These are phyloP conservation scores for Ochropacha duplaris DNA, from an alignment of 2,888 invertebrate species.

Conservation along the genomic window DNA sequence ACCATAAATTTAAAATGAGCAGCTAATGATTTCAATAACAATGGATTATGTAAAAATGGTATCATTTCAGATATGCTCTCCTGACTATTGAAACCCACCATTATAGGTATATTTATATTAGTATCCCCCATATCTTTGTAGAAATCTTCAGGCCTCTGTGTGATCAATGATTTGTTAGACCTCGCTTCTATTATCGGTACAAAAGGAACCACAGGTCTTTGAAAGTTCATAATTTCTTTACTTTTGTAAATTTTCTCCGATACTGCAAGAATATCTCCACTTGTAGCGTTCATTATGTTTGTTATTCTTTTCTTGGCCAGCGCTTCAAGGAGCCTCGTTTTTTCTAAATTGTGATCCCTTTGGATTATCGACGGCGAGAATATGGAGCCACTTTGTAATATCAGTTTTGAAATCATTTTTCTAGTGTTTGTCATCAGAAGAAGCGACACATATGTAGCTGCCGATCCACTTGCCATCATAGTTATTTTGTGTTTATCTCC, in stretches of 20 bases:
- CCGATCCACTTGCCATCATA: conserved; percentile 70
- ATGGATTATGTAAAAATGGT: conserved; percentile 64
- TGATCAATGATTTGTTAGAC: conserved; percentile 50
- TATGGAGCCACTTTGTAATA: conserved; percentile 71
- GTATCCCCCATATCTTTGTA: conserved; percentile 21
- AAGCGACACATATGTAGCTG: conserved; percentile 61
- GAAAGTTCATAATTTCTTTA: conserved; percentile 56
- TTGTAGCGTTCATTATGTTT: conserved; percentile 39
- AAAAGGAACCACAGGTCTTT: conserved; percentile 69
- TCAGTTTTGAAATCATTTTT: conserved; percentile 66
- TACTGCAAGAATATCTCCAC: conserved; percentile 51
- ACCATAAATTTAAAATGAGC: conserved; percentile 66
- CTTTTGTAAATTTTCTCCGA: conserved; percentile 59
- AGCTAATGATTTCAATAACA: conserved; percentile 54
- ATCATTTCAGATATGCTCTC: conserved; percentile 75
- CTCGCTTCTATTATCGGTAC: conserved; percentile 55
- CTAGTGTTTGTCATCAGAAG: conserved; percentile 57
- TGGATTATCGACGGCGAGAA: conserved; percentile 67
- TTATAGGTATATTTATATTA: conserved; percentile 51
- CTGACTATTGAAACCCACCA: conserved; percentile 78
- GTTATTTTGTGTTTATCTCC: conserved; percentile 65
- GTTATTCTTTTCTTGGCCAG: conserved; percentile 40
- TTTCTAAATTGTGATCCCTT: conserved; percentile 47
- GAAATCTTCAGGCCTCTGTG: conserved; percentile 36
- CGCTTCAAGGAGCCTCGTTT: conserved; percentile 42